Conservation (phyloP, 1,140 invertebrate genomes). For the Sinella curviseta region DNA sequence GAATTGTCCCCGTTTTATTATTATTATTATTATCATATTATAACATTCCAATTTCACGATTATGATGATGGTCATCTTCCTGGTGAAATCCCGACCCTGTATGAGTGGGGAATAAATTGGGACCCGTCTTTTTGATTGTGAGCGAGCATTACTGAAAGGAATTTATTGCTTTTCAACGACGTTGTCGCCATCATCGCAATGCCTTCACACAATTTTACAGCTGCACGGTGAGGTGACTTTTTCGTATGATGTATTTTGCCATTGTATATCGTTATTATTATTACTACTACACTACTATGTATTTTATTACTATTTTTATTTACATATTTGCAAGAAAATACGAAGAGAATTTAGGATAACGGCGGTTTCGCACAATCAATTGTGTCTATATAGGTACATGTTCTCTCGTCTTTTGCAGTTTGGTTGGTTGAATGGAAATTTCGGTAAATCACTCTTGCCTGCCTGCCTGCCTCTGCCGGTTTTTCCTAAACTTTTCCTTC, state of each 20-base stretch:
- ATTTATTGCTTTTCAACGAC: background rate
- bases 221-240: background rate
- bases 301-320: background rate
- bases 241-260: background rate
- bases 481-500: no score
- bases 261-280: background rate
- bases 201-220: background rate
- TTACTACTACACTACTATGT: background rate
- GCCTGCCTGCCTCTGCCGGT: background rate
- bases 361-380: background rate
- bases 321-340: background rate
- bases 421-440: background rate
- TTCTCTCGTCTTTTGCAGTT: background rate
- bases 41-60: background rate
- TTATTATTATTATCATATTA: background rate
- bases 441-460: background rate
- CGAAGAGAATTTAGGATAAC: background rate
- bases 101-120: background rate
- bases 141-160: background rate
- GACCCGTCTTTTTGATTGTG: no score
- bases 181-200: background rate
- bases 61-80: background rate
- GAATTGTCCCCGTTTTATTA: background rate
- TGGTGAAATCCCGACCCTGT: background rate
- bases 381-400: background rate